Evolutionary conservation across 2,113 vertebrate species (phyloP), one percentile per base, ranked within the genome.

Genomic region (Malaclemys terrapin): DNA sequence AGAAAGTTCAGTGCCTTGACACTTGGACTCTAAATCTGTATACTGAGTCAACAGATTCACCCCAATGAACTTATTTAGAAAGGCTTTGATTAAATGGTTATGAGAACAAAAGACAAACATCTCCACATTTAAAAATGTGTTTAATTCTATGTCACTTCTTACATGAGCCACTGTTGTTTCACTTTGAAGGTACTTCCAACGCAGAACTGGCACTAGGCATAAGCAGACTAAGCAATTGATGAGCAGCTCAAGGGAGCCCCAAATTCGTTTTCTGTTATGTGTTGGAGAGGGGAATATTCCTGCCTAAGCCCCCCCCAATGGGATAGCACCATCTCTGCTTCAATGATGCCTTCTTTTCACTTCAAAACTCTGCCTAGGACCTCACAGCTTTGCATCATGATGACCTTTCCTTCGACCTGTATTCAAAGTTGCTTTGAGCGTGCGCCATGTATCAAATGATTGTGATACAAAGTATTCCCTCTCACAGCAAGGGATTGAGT

Each of bases 81-180:
- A 90, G 80, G 54, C 19, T 54, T 84, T 80, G 8, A 45, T 84
- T 57, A 78, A 84, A 25, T 82, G 49, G 10, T 20, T 89, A 49
- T 56, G 10, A 42, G 52, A 85, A 62, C 4, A 78, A 35, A 80
- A 85, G 45, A 0, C 75, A 78, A n/a, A 38, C 42, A 78, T 47
- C 72, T 76, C 72, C 24, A 13, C 10, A 76, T 45, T 45, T 8
- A 1, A 59, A 45, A 49, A 69, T 1, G 6, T 83, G 14, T 78
- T 47, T 12, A 12, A 2, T 82, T 50, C 3, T 0, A 5, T 79
- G 27, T 49, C 5, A 3, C 5, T 3, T 25, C 38, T 76, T 76
- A 25, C 12, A 11, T 76, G 72, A 45, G 42, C 22, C 10, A 10
- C 81, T 0, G 1, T 0, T 0, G 56, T 62, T 16, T 81, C 22